Conservation (phyloP, 2,113 vertebrate genomes). For the Siniperca chuatsi region DNA sequence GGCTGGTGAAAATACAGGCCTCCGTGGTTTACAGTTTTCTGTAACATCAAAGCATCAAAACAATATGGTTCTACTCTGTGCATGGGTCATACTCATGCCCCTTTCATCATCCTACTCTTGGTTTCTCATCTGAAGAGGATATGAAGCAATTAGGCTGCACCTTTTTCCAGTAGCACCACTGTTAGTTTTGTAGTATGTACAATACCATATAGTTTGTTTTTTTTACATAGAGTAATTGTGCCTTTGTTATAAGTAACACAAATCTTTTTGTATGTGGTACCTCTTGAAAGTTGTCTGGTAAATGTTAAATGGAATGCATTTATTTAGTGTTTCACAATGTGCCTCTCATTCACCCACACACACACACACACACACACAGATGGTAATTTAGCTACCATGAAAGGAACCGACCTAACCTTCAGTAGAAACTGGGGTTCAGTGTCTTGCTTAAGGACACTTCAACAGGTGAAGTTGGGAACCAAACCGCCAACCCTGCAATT, state of each 20-base stretch:
- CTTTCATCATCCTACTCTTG: slow-evolving; percentile 38
- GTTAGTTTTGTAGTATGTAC: background rate
- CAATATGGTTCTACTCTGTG: slow-evolving; percentile 10
- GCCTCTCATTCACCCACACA: background rate
- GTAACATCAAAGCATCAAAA: slow-evolving; percentile 31
- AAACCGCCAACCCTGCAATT: too few species aligned
- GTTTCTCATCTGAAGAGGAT: slow-evolving; percentile 5
- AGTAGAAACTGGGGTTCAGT: background rate
- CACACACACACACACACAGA: background rate
- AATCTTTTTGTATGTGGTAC: background rate
- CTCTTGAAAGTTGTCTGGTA: background rate
- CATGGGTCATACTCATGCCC: background rate
- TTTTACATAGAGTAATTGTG: background rate
- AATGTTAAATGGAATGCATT: too few species aligned
- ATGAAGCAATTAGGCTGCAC: background rate
- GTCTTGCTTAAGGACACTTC: too few species aligned
- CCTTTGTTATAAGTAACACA: background rate
- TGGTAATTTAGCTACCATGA: background rate
- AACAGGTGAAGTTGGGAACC: background rate
- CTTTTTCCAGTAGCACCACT: background rate
- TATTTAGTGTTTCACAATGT: background rate
- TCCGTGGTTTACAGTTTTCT: background rate
- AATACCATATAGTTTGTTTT: background rate
- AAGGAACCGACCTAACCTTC: background rate
- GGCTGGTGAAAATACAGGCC: slow-evolving; percentile 7